Base-by-base conservation (phyloP, 2,888 invertebrate genomes). In the Yponomeuta sedellus region DNA sequence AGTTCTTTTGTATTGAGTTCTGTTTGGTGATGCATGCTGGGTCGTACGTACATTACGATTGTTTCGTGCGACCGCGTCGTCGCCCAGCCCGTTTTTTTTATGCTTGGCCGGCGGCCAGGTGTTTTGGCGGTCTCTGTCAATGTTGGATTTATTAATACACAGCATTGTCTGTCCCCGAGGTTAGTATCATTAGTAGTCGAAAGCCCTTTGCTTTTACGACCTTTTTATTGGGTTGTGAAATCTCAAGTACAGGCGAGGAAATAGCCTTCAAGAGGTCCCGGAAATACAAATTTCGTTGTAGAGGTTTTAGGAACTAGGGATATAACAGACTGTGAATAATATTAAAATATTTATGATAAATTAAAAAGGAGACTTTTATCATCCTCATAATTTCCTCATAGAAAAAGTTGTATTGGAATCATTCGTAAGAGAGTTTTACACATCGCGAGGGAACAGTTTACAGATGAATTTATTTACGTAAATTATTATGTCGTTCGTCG, bases 71-170 rank as follows among this genome's bases (percentile, higher is more conserved):
- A 12, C 25, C 61, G 63, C 28, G 63, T 8, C 80, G 81, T 75
- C 71, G 74, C 68, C 75, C 75, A 82, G 83, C 77, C 64, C 78
- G 74, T 80, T 86, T 88, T 86, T 79, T 86, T 82, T 74, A 71
- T 72, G 74, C 73, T 82, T 91, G 91, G 90, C 85, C 68, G 70
- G 0, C 66, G 67, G 83, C 90, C 91, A 91, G 86, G 73, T 82
- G 84, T 82, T 88, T 89, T 91, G 88, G 87, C 88, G 91, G 90
- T 91, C 91, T 91, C 83, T 91, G 91, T 91, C 91, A 91, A 91
- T 91, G 91, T 83, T 90, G 83, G 78, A 88, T 89, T 88, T 91
- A 91, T 91, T 91, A 89, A 89, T 91, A 89, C 77, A 81, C 77
- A 75, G 76, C 76, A 82, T 84, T 84, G 85, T 82, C 74, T 67